A percentile compares a stretch with the other conserved stretches of the same genome.
Evolutionary conservation across 2,797 vertebrate species (phyloP).

Genomic region (Remorina albescens): DNA sequence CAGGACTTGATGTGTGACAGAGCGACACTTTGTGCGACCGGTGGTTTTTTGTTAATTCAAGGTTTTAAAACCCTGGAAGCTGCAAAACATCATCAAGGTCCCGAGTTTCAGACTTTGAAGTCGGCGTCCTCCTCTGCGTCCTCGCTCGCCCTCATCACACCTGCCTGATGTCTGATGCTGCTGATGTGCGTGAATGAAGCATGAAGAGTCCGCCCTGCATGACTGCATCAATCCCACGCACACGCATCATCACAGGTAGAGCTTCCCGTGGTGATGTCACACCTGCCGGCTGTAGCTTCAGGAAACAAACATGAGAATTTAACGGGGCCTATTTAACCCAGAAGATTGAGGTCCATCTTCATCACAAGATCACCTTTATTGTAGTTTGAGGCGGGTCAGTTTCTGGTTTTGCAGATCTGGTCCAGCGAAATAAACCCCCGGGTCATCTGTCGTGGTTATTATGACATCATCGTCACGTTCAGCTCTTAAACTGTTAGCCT

Average conservation of each 20-base stretch:
- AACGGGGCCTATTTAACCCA: no score
- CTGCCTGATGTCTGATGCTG: conserved; percentile 51
- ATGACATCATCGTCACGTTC: no score
- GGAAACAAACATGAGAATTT: no score
- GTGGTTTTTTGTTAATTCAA: neutral
- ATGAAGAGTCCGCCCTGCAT: conserved; percentile 51
- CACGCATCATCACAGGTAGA: conserved; percentile 9
- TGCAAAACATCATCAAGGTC: conserved; percentile 13
- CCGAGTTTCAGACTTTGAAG: neutral
- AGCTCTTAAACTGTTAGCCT: no score
- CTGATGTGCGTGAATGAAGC: conserved; percentile 51
- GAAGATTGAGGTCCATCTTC: no score
- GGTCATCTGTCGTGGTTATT: no score
- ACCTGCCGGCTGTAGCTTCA: neutral
- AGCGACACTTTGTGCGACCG: neutral
- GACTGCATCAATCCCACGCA: conserved; percentile 13
- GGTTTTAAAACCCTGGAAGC: conserved; percentile 1
- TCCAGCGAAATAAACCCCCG: no score
- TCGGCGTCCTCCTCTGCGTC: conserved; percentile 35
- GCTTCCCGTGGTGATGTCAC: neutral
- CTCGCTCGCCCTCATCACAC: conserved; percentile 49
- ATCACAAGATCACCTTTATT: no score
- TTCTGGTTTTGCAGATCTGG: no score
- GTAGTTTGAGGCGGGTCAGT: no score
- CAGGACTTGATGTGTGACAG: no score